These are phyloP conservation scores for Drosophila nebulosa DNA, from an alignment of 1,140 invertebrate genomes.

Conservation along the genomic window DNA sequence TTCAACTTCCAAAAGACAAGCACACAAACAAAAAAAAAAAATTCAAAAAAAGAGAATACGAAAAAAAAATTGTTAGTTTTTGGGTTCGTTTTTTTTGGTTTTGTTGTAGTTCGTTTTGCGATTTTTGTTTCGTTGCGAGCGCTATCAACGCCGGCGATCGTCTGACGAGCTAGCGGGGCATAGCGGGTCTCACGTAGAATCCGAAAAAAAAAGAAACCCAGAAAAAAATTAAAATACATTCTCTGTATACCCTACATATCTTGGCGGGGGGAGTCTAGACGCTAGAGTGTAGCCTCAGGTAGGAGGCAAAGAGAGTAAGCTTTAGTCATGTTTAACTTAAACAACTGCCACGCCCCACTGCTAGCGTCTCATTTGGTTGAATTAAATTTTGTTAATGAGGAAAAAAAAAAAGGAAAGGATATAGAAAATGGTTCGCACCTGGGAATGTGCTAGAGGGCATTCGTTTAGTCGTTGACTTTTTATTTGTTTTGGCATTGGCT, in stretches of 20 bases:
- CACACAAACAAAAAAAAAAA: not conserved
- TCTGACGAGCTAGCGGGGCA: slow-evolving; percentile 62
- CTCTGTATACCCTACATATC: not conserved
- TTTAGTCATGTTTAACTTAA: not conserved
- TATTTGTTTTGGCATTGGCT: not conserved
- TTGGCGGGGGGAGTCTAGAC: no score
- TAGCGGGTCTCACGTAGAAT: slow-evolving; percentile 35
- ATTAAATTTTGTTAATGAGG: no score
- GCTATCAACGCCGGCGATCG: slow-evolving; percentile 75
- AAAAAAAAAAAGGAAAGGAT: no score
- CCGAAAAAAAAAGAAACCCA: slow-evolving; percentile 18
- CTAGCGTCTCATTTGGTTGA: no score
- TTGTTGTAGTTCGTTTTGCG: slow-evolving; percentile 29
- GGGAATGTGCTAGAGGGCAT: not conserved
- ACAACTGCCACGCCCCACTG: not conserved
- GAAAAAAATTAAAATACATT: not conserved
- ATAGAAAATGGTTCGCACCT: not conserved
- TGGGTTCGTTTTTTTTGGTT: slow-evolving; percentile 30
- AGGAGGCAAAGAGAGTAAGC: not conserved
- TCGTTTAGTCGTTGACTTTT: not conserved
- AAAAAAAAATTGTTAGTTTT: slow-evolving; percentile 14
- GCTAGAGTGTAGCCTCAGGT: not conserved
- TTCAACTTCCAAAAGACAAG: slow-evolving; percentile 31
- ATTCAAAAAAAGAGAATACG: slow-evolving; percentile 13
- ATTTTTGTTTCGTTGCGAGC: slow-evolving; percentile 55